These are phyloP conservation scores for Halichoeres trimaculatus DNA, from an alignment of 2,113 vertebrate genomes.

Conservation along the genomic window DNA sequence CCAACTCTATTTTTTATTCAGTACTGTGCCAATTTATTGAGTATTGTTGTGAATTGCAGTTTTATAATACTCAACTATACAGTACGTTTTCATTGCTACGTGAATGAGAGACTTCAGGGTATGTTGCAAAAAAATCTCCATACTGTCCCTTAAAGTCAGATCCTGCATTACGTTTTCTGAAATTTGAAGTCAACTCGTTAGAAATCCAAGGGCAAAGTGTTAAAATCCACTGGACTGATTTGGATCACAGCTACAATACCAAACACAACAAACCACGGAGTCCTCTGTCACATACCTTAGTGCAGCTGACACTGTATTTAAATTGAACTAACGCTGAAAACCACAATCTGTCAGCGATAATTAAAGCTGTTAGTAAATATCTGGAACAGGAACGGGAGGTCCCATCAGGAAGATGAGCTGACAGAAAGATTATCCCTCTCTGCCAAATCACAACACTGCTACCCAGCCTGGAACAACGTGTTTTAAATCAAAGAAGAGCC, in stretches of 20 bases:
- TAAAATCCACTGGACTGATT: not conserved
- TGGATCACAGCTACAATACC: not conserved
- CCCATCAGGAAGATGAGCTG: not conserved
- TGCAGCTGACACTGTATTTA: too few species aligned
- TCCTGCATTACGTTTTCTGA: not conserved
- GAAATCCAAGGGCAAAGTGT: constrained; percentile 6
- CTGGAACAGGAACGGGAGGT: not conserved
- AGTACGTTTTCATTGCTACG: too few species aligned
- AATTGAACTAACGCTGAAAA: not conserved
- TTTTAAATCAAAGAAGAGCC: not conserved
- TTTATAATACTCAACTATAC: too few species aligned
- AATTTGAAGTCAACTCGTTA: not conserved
- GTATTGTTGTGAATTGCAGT: too few species aligned
- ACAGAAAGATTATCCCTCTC: not conserved
- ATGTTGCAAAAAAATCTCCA: too few species aligned
- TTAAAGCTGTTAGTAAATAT: not conserved
- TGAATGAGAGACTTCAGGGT: too few species aligned
- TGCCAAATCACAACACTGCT: not conserved
- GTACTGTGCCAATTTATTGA: too few species aligned
- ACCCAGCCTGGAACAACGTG: not conserved
- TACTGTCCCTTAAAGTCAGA: too few species aligned
- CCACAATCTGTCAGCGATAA: not conserved
- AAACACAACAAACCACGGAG: not conserved
- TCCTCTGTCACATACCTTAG: not conserved
- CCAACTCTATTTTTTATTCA: too few species aligned